Conservation (phyloP, 2,888 invertebrate species). For the Chrysolina oricalcia region DNA sequence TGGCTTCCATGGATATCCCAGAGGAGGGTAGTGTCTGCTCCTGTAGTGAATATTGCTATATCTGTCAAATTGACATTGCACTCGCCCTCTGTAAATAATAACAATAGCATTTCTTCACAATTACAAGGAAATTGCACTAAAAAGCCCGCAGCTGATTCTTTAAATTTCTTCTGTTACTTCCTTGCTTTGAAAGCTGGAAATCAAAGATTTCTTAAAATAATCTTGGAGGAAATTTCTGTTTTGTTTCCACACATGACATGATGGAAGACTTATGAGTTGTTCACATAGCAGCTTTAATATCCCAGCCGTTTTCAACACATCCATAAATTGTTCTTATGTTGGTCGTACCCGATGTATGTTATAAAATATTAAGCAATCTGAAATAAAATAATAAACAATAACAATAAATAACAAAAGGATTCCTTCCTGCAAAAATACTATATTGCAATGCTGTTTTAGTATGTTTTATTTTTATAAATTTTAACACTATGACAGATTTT, state of each 20-base stretch:
- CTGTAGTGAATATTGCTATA: not conserved
- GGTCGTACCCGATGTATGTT: constrained; percentile 7
- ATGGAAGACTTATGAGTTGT: not conserved
- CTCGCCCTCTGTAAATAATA: constrained; percentile 9
- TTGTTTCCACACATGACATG: constrained; percentile 11
- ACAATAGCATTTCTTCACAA: not conserved
- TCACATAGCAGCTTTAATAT: not conserved
- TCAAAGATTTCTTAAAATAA: not conserved
- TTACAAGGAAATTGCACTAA: constrained; percentile 1
- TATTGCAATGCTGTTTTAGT: too few species aligned
- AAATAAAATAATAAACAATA: not conserved
- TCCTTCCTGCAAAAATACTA: too few species aligned
- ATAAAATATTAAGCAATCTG: constrained; percentile 4
- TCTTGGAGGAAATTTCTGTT: not conserved
- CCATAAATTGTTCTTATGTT: constrained; percentile 2
- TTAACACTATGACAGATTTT: too few species aligned
- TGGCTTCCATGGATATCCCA: not conserved
- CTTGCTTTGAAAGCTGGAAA: not conserved
- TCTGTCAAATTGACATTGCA: not conserved
- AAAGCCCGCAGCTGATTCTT: constrained; percentile 1
- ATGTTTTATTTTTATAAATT: too few species aligned
- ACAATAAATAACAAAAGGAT: too few species aligned
- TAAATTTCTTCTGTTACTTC: constrained; percentile 4
- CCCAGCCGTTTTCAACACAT: not conserved
- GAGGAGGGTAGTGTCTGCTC: constrained; percentile 1